Evolutionary conservation across 2,113 vertebrate species (phyloP).

Genomic region (Pangasianodon gigas): DNA sequence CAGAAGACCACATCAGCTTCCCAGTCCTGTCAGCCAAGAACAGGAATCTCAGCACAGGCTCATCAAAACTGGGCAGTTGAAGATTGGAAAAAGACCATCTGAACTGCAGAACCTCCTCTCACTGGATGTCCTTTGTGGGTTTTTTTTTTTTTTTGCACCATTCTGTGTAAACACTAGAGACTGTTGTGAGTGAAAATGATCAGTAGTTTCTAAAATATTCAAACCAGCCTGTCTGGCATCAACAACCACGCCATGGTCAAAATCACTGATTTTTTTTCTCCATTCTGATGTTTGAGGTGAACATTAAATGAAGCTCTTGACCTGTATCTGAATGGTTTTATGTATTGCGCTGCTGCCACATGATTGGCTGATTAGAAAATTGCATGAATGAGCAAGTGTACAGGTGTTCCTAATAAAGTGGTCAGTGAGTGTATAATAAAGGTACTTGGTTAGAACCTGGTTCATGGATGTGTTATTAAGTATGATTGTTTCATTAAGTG

Average conservation of each 20-base stretch:
- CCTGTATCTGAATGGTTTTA: background rate
- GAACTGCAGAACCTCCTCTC: background rate
- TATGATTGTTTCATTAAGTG: background rate
- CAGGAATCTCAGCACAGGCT: background rate
- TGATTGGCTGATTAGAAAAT: background rate
- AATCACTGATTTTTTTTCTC: background rate
- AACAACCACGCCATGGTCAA: background rate
- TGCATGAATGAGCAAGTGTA: background rate
- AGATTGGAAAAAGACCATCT: background rate
- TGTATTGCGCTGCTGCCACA: background rate
- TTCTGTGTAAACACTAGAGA: background rate
- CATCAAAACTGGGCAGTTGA: background rate
- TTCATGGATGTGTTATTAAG: background rate
- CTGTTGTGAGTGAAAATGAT: background rate
- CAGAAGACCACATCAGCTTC: background rate
- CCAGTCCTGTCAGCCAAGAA: background rate
- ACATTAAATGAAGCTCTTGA: background rate
- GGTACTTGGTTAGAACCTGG: background rate
- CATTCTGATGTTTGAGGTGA: background rate
- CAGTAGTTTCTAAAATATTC: background rate
- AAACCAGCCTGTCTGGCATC: background rate
- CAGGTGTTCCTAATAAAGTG: background rate
- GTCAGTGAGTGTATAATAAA: background rate
- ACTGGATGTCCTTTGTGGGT: background rate
- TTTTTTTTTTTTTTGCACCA: too few species aligned